Percentiles rank a stretch among this genome's conserved stretches.
Evolutionary conservation across 2,113 vertebrate species (phyloP).

Genomic region (Tragelaphus imberbis): DNA sequence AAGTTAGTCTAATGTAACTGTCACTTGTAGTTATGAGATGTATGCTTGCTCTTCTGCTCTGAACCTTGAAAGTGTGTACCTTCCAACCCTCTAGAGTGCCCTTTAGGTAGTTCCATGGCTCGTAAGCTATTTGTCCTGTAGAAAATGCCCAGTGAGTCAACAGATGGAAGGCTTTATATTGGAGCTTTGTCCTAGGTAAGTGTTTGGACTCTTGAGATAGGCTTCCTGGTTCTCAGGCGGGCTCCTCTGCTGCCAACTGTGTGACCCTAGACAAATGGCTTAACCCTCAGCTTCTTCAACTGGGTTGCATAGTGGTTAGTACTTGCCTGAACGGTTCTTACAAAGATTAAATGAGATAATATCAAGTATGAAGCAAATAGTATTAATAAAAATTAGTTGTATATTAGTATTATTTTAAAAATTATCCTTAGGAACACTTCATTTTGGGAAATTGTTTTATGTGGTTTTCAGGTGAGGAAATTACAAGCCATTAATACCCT

Average conservation of each 20-base stretch:
- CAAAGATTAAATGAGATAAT: neutral
- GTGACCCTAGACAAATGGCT: neutral
- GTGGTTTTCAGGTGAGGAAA: neutral
- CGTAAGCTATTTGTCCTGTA: neutral
- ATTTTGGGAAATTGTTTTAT: neutral
- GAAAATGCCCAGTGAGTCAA: neutral
- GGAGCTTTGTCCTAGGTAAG: neutral
- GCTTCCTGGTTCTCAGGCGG: neutral
- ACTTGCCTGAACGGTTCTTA: neutral
- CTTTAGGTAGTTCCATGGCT: neutral
- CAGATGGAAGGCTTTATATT: neutral
- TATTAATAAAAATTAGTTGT: neutral
- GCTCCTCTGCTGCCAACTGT: neutral
- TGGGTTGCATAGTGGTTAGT: neutral
- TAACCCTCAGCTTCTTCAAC: neutral
- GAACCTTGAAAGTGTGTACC: neutral
- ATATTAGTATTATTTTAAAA: neutral
- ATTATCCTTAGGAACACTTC: neutral
- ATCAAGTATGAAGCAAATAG: neutral
- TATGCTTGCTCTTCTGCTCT: neutral
- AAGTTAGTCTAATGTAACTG: slow-evolving; percentile 32
- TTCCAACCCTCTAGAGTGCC: neutral
- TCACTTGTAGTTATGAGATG: neutral
- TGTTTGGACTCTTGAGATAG: neutral
- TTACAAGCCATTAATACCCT: neutral